Evolutionary conservation across 2,888 invertebrate genomes (phyloP), one percentile per base, ranked within the genome.

Genomic region (Steinernema carpocapsae): DNA sequence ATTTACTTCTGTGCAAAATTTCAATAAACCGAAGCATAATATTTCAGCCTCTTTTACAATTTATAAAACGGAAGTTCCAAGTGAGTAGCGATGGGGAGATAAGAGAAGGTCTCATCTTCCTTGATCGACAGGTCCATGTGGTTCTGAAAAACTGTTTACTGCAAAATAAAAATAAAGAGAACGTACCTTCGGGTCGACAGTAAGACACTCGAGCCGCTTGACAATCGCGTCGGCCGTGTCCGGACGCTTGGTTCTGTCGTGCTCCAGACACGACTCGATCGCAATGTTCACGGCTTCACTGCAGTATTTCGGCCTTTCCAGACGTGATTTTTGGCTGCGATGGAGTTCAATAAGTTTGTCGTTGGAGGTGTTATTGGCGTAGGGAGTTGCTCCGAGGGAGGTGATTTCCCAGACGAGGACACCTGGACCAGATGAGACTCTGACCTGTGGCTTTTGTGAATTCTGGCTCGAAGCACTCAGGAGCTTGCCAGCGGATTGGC

Each of bases 361-460:
- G 12, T 74, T 52, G 6, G 74, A 19, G 19, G 74, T 10, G 14
- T 32, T 42, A 3, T 71, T 52, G 10, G 46, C 74, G 32, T 29
- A 74, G 1, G 74, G 74, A 14, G 74, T 74, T 22, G 74, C 74
- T 37, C 74, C 74, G 17, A 74, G 74, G 0, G 74, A 22, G 19
- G 32, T 32, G 14, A 74, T 74, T 3, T 74, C 74, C 74, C 74
- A 74, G 24, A 74, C 12, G 2, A 73, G 43, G 19, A 71, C 70
- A 0, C 71, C 71, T 3, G 73, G 74, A 74, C 74, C 74, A 74
- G 22, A 74, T 75, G 43, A 45, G 71, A 6, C 72, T 72, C 26
- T 74, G 74, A 14, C 72, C 74, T 19, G 59, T 72, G 1, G 72
- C 56, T n/a, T 32, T 43, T 0, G 72, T 59, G 56, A 43, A 72